phyloP scores from a whole-genome alignment of 2,888 invertebrate genomes.

The Hypomecis punctinalis region DNA sequence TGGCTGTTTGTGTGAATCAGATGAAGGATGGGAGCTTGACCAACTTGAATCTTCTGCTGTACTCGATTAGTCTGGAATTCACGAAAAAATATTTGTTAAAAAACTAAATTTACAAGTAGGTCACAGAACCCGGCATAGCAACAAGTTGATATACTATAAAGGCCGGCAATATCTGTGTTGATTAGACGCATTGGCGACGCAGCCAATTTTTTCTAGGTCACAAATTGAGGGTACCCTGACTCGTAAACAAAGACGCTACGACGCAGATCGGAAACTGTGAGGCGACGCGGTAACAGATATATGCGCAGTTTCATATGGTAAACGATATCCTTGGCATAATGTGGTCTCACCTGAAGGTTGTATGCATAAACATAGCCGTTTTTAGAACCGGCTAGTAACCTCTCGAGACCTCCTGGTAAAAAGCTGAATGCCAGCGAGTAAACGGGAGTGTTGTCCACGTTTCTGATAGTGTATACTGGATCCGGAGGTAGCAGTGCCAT shows the following conservation, averaged over 20 bases:
- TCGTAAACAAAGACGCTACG: conserved; percentile 69
- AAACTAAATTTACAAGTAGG: not conserved
- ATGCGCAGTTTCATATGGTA: conserved; percentile 52
- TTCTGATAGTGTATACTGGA: conserved; percentile 90
- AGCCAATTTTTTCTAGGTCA: conserved; percentile 71
- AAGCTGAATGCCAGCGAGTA: conserved; percentile 90
- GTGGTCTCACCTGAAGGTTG: conserved; percentile 89
- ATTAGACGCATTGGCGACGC: conserved; percentile 41
- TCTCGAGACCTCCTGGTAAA: conserved; percentile 84
- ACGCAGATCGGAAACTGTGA: conserved; percentile 48
- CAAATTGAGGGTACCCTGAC: conserved; percentile 62
- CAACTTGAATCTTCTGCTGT: conserved; percentile 87
- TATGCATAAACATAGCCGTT: conserved; percentile 91
- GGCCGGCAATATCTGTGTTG: conserved; percentile 38
- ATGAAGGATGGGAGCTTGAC: conserved; percentile 86
- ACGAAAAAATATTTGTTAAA: conserved; percentile 25
- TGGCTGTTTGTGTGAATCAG: conserved; percentile 85
- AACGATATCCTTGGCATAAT: conserved; percentile 60
- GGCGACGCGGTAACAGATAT: conserved; percentile 42
- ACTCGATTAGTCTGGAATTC: conserved; percentile 89
- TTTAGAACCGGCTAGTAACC: conserved; percentile 90
- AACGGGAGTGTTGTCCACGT: conserved; percentile 88
- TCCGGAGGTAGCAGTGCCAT: conserved; percentile 92
- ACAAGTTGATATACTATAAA: conserved; percentile 22
- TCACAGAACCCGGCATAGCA: conserved; percentile 1